Base-by-base conservation (phyloP, 1,140 invertebrate genomes). In the Gryllus bimaculatus region DNA sequence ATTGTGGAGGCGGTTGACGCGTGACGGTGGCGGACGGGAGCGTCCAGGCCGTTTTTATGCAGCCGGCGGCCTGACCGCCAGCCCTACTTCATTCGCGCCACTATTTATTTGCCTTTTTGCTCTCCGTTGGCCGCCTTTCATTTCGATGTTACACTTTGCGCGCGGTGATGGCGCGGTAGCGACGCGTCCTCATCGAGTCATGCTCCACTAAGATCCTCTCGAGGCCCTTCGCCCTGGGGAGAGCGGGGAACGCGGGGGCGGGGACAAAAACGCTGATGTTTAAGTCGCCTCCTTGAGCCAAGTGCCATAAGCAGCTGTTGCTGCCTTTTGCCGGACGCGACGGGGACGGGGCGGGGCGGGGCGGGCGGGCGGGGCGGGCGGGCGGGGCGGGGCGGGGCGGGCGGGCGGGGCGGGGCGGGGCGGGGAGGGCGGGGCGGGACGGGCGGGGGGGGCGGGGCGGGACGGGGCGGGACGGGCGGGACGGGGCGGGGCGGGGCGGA, bases 151-250 rank as follows among this genome's bases (percentile, higher is more conserved):
- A 20, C 13, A 48, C 48, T 77, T 49, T n/a, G 8, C n/a, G 15
- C 47, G 10, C 47, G 26, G 26, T 5, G 26, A 5, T 5, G 26
- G 26, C 26, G 26, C n/a, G n/a, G n/a, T n/a, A n/a, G n/a, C n/a
- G n/a, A n/a, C n/a, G 26, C 26, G 26, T 12, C 47, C 76, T n/a
- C 48, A 47, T n/a, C 20, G 48, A 77, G 76, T 77, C 76, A 77
- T 77, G 76, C 76, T 77, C 76, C 76, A 77, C 76, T 77, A 77
- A 77, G 48, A 20, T 10, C 76, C 47, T 77, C 47, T 21, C 15
- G 48, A 48, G 48, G 48, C 26, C 26, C 0, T 76, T 76, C 26
- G 75, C 75, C 0, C 13, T 18, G 39, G 75, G n/a, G n/a, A n/a
- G 48, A 76, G 8, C 26, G 75, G 39, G 75, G 39, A 7, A 8